phyloP scores from a whole-genome alignment of 2,888 invertebrate species.

The Erebia ligea region DNA sequence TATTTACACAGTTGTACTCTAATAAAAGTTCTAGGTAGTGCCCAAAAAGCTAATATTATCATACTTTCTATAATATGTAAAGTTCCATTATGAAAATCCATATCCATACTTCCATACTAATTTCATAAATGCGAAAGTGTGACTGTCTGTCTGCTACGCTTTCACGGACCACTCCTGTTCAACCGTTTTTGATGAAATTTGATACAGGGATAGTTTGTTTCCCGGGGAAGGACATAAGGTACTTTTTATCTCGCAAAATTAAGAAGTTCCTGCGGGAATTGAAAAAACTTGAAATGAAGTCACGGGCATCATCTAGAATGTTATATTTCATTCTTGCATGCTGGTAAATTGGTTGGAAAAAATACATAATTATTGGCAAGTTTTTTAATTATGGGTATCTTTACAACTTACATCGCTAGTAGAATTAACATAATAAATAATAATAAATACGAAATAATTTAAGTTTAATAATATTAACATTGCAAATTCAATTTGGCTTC shows the following conservation, averaged over 20 bases:
- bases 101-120: too few species aligned
- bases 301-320: too few species aligned
- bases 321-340: neutral
- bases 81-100: too few species aligned
- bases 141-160: too few species aligned
- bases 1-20: neutral
- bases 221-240: too few species aligned
- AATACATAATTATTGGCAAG: conserved; percentile 32
- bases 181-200: too few species aligned
- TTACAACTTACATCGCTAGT: conserved; percentile 28
- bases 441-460: conserved; percentile 47
- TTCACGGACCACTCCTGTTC: too few species aligned
- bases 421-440: conserved; percentile 37
- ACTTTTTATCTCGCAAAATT: too few species aligned
- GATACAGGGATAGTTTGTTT: too few species aligned
- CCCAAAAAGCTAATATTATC: neutral
- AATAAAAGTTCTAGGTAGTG: neutral
- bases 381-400: conserved; percentile 34
- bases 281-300: too few species aligned
- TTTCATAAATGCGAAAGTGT: too few species aligned
- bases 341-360: neutral
- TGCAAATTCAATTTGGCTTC: conserved; percentile 69
- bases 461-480: conserved; percentile 54
- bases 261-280: too few species aligned
- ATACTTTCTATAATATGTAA: neutral